Conservation (phyloP, 2,797 vertebrate species). For the Tamandua tetradactyla region DNA sequence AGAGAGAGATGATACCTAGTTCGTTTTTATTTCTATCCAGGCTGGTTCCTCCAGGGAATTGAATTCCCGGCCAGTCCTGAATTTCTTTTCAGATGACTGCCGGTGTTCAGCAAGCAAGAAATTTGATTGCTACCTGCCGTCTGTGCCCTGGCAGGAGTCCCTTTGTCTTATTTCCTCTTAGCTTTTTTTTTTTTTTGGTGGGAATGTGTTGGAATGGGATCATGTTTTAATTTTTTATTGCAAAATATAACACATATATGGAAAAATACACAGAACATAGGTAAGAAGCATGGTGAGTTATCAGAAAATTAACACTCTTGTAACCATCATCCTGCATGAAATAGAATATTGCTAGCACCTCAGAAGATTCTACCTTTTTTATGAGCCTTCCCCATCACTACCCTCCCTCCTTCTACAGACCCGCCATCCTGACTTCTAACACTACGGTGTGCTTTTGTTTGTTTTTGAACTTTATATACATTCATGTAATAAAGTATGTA, state of each 20-base stretch:
- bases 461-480: neutral
- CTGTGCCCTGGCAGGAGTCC: neutral
- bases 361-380: neutral
- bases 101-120: neutral
- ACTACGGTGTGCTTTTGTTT: neutral
- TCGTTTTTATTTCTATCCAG: slow-evolving; percentile 14
- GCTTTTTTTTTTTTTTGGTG: neutral
- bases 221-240: neutral
- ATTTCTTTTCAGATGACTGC: neutral
- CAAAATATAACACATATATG: neutral
- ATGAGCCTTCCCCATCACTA: neutral
- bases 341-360: neutral
- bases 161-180: neutral
- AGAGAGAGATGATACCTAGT: neutral
- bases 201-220: neutral
- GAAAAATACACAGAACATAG: neutral
- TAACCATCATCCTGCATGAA: neutral
- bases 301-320: neutral
- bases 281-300: neutral
- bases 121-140: neutral
- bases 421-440: neutral
- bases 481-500: neutral
- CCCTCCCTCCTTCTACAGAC: neutral
- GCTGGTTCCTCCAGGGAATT: neutral
- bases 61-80: neutral